Conservation (phyloP, 2,888 invertebrate genomes). For the Epinotia demarniana region DNA sequence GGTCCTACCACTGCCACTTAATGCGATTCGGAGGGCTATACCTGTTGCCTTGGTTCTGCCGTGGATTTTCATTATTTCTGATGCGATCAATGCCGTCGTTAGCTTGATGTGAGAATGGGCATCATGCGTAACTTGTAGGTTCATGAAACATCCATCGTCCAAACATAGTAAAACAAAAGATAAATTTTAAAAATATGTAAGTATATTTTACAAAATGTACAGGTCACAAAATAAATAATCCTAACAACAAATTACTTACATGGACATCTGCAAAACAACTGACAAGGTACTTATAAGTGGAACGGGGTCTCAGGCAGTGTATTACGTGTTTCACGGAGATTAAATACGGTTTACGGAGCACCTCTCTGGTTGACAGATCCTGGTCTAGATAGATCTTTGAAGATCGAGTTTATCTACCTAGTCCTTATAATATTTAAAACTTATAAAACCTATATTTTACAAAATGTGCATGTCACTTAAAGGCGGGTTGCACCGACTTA, state of each 20-base stretch:
- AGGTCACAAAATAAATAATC: neutral
- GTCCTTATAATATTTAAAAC: neutral
- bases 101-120: too few species aligned
- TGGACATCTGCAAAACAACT: constrained; percentile 57
- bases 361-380: constrained; percentile 50
- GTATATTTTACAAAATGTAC: constrained; percentile 20
- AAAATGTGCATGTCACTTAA: constrained; percentile 14
- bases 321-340: constrained; percentile 59
- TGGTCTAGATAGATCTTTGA: neutral
- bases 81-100: too few species aligned
- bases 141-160: too few species aligned
- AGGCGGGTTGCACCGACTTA: too few species aligned
- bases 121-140: too few species aligned
- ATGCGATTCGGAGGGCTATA: too few species aligned
- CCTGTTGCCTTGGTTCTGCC: too few species aligned
- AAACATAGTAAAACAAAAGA: too few species aligned
- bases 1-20: too few species aligned
- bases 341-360: constrained; percentile 68
- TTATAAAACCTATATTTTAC: neutral
- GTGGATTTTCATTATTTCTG: too few species aligned
- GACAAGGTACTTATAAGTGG: constrained; percentile 59
- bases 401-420: neutral
- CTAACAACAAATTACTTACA: constrained; percentile 52
- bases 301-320: constrained; percentile 69
- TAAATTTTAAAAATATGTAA: neutral